Percentiles rank a stretch among this genome's conserved stretches.
These are phyloP conservation scores for Triplophysa dalaica DNA, from an alignment of 2,113 vertebrate species.

Conservation along the genomic window DNA sequence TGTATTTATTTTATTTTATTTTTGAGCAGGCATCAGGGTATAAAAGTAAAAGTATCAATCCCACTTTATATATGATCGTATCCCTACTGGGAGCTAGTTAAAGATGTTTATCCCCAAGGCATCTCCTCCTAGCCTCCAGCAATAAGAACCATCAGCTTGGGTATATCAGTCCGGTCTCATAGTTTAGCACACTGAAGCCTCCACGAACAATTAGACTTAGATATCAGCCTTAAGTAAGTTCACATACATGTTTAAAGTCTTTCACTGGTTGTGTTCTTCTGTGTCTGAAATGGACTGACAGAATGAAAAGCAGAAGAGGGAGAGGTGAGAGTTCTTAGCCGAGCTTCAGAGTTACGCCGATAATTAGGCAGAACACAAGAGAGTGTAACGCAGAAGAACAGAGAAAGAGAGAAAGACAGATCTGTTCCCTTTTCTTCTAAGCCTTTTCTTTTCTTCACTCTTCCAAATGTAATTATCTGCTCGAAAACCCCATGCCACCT, in stretches of 20 bases:
- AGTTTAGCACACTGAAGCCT: constrained; percentile 10
- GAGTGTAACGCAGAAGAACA: constrained; percentile 19
- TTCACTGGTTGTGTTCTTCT: constrained; percentile 12
- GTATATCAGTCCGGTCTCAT: not conserved
- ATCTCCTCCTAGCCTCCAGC: constrained; percentile 13
- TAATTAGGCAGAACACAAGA: constrained; percentile 40
- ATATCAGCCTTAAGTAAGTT: constrained; percentile 31
- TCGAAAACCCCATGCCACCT: constrained; percentile 31
- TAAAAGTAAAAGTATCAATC: not conserved
- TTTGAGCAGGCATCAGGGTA: not conserved
- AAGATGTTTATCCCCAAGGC: constrained; percentile 30
- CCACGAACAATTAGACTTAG: constrained; percentile 12
- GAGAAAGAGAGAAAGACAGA: constrained; percentile 1
- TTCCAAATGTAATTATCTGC: constrained; percentile 37
- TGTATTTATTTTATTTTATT: not conserved
- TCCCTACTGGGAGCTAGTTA: constrained; percentile 10
- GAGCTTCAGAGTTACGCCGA: constrained; percentile 21
- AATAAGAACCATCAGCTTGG: not conserved
- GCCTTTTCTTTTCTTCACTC: constrained; percentile 32
- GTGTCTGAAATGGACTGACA: constrained; percentile 7
- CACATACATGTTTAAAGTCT: constrained; percentile 11
- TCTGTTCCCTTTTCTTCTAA: constrained; percentile 23
- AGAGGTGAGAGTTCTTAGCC: constrained; percentile 20
- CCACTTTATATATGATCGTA: constrained; percentile 24
- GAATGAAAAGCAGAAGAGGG: constrained; percentile 19